Base-by-base conservation (phyloP, 2,797 vertebrate species). In the Poeciliopsis presidionis region DNA sequence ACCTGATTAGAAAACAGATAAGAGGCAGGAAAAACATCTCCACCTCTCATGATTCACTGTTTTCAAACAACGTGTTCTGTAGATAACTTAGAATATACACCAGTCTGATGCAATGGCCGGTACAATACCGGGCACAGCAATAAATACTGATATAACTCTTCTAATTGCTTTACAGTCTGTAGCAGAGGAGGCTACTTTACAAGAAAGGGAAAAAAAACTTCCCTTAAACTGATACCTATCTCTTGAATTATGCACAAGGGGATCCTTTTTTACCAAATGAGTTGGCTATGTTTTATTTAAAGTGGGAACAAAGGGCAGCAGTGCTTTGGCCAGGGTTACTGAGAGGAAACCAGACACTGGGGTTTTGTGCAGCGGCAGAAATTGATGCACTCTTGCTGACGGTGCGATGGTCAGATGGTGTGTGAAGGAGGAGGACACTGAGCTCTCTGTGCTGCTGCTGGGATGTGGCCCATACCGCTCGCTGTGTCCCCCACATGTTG, bases 271-370 rank as follows among this genome's bases (percentile, higher is more conserved):
- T 90, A 41, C 76, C 83, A 92, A 92, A 93, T 95, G 89, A 91
- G 90, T 75, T 84, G n/a, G 22, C 86, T 74, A 94, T 94, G 94
- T 95, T 96, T 95, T 94, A 96, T 97, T 96, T 91, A 95, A 90
- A 93, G 83, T 87, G 84, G 87, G 85, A 75, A 89, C 89, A 92
- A 96, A 95, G 95, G 93, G 76, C 81, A 71, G 63, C 83, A 73
- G 57, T 82, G n/a, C 90, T 88, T 88, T 92, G 73, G 91, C 72
- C 39, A 39, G 28, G 43, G 77, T 77, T 63, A 91, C 76, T 89
- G 75, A 76, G 75, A 79, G 83, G 95, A 89, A 95, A 96, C 92
- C 84, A 78, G 94, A 95, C 91, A 90, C 93, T 87, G 55, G 43
- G 81, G 90, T 86, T 93, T 94, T 93, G 94, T 94, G 89, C 86